Evolutionary conservation across 2,888 invertebrate species (phyloP), one percentile per base, ranked within the genome.

Genomic region (Gastrophysa polygoni): DNA sequence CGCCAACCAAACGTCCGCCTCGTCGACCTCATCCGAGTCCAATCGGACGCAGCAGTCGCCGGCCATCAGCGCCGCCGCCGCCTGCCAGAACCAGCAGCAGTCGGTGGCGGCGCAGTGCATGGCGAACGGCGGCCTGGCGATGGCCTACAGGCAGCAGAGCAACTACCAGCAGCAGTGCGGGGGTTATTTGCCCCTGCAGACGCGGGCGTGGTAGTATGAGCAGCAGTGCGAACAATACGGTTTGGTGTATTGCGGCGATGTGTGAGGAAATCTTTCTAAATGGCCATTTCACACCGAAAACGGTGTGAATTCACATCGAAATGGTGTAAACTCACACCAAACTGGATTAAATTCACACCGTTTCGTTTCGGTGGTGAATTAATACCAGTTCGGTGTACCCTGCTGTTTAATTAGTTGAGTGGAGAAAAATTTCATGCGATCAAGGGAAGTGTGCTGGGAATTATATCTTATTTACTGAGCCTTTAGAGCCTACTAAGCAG

Each of bases 161-260:
- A 68, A 67, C 21, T 90, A 89, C 71, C 92, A 92, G 80, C 92
- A 92, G 79, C 92, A 91, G 81, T 93, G 92, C 84, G 91, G 92
- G 61, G 93, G 93, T 80, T 87, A 94, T 73, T 91, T 93, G 73
- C 86, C 93, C 63, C 91, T 93, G 70, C 86, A 94, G 70, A 93
- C 93, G 82, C 84, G 93, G 82, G 93, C 93, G 80, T 94, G 94
- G 93, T 94, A 93, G 90, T 89, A 88, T 59, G 65, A 65, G 48
- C 59, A 62, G 54, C 59, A 62, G 56, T 86, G 75, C 72, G 73
- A 74, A 67, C 74, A 74, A 59, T 76, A 71, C 67, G 75, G 74
- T 59, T 64, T 73, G 28, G 71, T 71, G 68, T 73, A 74, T 68
- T 71, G 71, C 61, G 70, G 72, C 62, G 73, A 74, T 66, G 66